Percentiles rank a stretch among this genome's conserved stretches.
Evolutionary conservation across 2,797 vertebrate genomes (phyloP).

Genomic region (Oreonectes daqikongensis): DNA sequence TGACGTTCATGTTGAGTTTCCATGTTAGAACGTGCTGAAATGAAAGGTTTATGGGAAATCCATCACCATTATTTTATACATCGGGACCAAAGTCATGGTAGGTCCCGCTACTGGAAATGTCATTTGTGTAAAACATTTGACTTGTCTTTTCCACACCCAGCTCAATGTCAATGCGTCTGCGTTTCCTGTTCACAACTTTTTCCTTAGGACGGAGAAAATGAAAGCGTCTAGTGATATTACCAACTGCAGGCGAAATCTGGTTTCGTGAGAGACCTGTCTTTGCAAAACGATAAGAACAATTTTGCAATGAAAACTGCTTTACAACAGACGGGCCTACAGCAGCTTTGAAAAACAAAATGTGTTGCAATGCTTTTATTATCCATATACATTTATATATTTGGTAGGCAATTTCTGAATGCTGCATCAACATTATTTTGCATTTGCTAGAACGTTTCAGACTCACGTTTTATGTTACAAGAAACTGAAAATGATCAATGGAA

Average conservation of each 20-base stretch:
- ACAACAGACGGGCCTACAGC: too few relatives aligned
- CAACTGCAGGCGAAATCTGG: too few relatives aligned
- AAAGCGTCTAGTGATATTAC: conserved; percentile 2
- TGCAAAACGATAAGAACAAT: too few relatives aligned
- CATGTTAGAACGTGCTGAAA: conserved; percentile 45
- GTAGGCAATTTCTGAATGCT: too few relatives aligned
- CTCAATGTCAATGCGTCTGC: not conserved
- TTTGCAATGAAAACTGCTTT: too few relatives aligned
- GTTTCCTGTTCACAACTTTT: conserved; percentile 9
- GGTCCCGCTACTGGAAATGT: conserved; percentile 11
- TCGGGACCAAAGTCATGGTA: conserved; percentile 4
- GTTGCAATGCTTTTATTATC: too few relatives aligned
- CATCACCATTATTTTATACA: conserved; percentile 40
- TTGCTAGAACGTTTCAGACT: too few relatives aligned
- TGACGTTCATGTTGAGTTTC: conserved; percentile 54
- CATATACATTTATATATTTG: too few relatives aligned
- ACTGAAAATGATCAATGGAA: too few relatives aligned
- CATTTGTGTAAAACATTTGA: conserved; percentile 26
- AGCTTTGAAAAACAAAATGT: too few relatives aligned
- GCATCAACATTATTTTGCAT: too few relatives aligned
- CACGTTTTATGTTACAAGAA: not conserved
- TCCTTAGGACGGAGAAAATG: not conserved
- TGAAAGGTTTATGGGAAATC: conserved; percentile 54
- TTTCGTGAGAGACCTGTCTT: too few relatives aligned
- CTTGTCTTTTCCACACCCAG: conserved; percentile 34